These are phyloP conservation scores for Oreortyx pictus DNA, from an alignment of 2,797 vertebrate genomes.

Conservation along the genomic window DNA sequence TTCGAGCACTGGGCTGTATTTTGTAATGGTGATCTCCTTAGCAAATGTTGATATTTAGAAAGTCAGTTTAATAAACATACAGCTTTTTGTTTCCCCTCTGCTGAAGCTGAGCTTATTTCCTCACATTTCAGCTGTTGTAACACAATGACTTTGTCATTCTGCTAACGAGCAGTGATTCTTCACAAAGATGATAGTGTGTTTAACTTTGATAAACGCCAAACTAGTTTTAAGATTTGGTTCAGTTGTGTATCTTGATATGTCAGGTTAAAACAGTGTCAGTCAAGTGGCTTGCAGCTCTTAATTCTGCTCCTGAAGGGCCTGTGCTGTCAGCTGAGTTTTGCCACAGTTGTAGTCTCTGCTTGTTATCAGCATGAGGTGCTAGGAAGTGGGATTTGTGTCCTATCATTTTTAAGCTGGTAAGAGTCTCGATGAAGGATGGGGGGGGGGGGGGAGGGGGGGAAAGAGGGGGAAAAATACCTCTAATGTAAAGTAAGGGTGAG, in stretches of 20 bases:
- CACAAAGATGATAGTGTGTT: neutral
- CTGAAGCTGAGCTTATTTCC: conserved; percentile 16
- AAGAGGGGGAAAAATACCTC: neutral
- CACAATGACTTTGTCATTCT: neutral
- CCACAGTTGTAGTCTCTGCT: neutral
- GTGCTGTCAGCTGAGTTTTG: neutral
- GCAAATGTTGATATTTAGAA: neutral
- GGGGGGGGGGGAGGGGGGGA: too few species aligned
- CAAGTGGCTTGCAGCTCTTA: neutral
- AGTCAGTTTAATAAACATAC: neutral
- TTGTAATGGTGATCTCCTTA: neutral
- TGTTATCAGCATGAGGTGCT: neutral
- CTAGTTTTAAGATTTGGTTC: conserved; percentile 26
- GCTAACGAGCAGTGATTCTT: neutral
- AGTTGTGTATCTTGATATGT: conserved; percentile 48
- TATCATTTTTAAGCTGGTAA: neutral
- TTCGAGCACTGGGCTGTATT: neutral
- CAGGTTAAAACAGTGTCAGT: conserved; percentile 66
- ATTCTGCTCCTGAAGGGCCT: neutral
- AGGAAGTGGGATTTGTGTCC: neutral
- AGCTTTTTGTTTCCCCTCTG: neutral
- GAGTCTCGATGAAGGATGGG: neutral
- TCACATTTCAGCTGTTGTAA: neutral
- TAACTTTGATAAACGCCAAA: neutral
- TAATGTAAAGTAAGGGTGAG: rapidly evolving